A percentile compares a stretch with the other conserved stretches of the same genome.
Conservation (phyloP, 2,113 vertebrate genomes). For the Hydropotes inermis region DNA sequence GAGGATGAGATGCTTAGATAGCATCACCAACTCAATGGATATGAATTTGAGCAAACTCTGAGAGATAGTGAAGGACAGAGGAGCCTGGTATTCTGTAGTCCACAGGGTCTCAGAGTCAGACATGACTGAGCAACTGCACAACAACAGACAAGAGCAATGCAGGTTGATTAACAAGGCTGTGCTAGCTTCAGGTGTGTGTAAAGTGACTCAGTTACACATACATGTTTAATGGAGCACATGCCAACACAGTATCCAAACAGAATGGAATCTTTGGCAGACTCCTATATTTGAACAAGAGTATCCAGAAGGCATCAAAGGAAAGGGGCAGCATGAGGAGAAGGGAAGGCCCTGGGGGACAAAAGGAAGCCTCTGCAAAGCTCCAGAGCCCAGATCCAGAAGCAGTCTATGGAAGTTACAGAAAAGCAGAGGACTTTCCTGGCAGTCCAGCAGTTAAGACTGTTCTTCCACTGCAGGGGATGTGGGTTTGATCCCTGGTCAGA, state of each 20-base stretch:
- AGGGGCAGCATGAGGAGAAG: neutral
- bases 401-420: neutral
- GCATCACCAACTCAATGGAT: neutral
- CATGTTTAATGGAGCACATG: accelerated
- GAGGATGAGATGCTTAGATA: neutral
- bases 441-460: neutral
- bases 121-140: neutral
- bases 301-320: neutral
- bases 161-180: neutral
- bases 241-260: neutral
- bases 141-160: neutral
- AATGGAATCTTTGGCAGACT: neutral
- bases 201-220: neutral
- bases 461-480: neutral
- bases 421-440: neutral
- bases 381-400: neutral
- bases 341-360: neutral
- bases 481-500: neutral
- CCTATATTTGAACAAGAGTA: neutral
- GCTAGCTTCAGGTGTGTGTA: neutral
- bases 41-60: neutral
- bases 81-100: neutral
- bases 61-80: neutral
- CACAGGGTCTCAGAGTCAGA: neutral
- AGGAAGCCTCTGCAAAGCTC: neutral